Evolutionary conservation across 2,797 vertebrate genomes (phyloP), one percentile per base, ranked within the genome.

Genomic region (Sebastes aleutianus): DNA sequence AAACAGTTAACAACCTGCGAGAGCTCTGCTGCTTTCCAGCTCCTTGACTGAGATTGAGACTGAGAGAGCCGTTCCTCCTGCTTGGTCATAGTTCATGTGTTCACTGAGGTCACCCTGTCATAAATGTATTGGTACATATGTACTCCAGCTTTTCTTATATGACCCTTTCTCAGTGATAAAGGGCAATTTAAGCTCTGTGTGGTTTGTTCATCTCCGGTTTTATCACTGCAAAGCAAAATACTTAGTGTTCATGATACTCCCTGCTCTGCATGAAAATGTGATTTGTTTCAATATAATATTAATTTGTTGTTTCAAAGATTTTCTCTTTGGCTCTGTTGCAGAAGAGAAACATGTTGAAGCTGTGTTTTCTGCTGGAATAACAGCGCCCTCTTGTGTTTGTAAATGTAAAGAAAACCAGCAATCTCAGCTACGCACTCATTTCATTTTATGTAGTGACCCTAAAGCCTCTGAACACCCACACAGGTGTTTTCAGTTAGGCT

Each of bases 61-160:
- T 53, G 50, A 53, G 50, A 76, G 26, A 75, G 39, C 32, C 14
- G 4, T 65, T 61, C 58, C 16, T 84, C 47, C 59, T 82, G 54
- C 61, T 66, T 76, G 91, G 63, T 6, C 88, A 79, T 76, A 84
- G 91, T 91, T 82, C 82, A 87, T 50, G 16, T 24, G 76, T 79
- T 79, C 27, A 84, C 50, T 36, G 32, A 83, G 58, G 3, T 72
- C 81, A 77, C 1, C 8, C 56, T 50, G 79, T 81, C 86, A 87
- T 93, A 91, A 91, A 92, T 70, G 34, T 2, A 68, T 24, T 72
- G 70, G 73, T 57, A 39, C 36, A 39, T 39, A 39, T 66, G 12
- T 22, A 39, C 31, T 81, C 36, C 63, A 75, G 24, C 3, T 73
- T 50, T 50, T 73, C 47, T 83, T 84, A 73, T 82, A 84, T 74